Base-by-base conservation (phyloP, 2,888 invertebrate species). In the Apantesis nais region DNA sequence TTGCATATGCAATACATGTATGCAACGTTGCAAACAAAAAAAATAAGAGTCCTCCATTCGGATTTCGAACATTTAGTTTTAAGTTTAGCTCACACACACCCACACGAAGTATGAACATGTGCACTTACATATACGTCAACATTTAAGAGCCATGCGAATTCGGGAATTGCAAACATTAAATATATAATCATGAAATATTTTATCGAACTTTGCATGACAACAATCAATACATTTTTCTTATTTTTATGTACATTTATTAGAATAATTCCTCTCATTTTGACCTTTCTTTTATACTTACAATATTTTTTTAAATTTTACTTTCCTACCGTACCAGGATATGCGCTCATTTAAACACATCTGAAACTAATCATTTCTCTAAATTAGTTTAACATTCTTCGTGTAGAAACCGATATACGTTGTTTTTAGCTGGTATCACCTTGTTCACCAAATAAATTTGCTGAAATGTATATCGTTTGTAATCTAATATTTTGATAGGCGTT, bases 211-310 rank as follows among this genome's bases (percentile, higher is more conserved):
- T 82, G 84, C 85, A 85, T 84, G 83, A 90, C 79, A 83, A 85
- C 85, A 87, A 85, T 85, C 88, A 86, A 88, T 83, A 83, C 86
- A 88, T 86, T 82, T 83, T 78, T 83, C 82, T 87, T 92, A 89
- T 90, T 83, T 83, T 89, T 94, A 93, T 94, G 79, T 94, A 94
- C 93, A 93, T 88, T 91, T 91, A 91, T 83, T 89, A 90, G 87
- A 90, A 93, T 93, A 94, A 90, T 94, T 94, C 93, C 94, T 95
- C 94, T 94, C 94, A 90, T 93, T 89, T 93, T 94, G 94, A 94
- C 94, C 94, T 94, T 93, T 93, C 89, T 83, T 89, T 89, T 89
- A 89, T 89, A 90, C 88, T 93, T 94, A 93, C 88, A 88, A 79
- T 82, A 74, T 79, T 87, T 89, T 83, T 83, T 87, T 82, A 34